Evolutionary conservation across 2,797 vertebrate genomes (phyloP), one percentile per base, ranked within the genome.

Genomic region (Macropodus opercularis): DNA sequence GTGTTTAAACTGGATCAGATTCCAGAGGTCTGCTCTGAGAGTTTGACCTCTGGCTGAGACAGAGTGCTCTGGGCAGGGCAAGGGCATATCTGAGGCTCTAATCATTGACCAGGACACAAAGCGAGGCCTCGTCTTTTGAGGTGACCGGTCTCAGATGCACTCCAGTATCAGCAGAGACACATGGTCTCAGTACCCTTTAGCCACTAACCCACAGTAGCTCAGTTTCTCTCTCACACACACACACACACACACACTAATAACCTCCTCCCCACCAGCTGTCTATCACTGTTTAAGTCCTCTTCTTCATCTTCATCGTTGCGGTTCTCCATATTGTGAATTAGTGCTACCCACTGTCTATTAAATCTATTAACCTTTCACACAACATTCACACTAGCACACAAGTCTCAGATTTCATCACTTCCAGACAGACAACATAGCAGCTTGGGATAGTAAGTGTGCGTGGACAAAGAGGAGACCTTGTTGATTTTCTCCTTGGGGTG

Each of bases 401-500:
- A 83, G 88, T 90, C 93, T 95, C 95, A 67, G 60, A 85, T 90
- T 72, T 97, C 95, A 97, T 99, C 95, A 98, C 69, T 83, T 96
- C 95, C 93, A 91, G 90, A 75, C 85, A 80, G 51, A 6, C 17
- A 2, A 14, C 21, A 22, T 6, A 29, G 26, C 5, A 7, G 10
- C 31, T 52, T 42, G 2, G 42, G 12, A n/a, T 0, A 7, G 2
- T 0, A 14, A 11, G 26, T 26, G 11, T 2, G 1, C 12, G 31
- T 18, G 18, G 6, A 3, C 27, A 13, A 11, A 6, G 36, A 0
- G 3, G 10, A 22, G 14, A 98, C 97, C 95, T 98, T 99, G 92
- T 99, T 99, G 91, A 99, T 99, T 90, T 99, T 99, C 91, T 99
- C 97, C 92, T 99, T 99, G 66, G 95, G 94, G 92, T 99, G 98